phyloP scores from a whole-genome alignment of 1,140 invertebrate genomes.

The Parapsyche elsis region DNA sequence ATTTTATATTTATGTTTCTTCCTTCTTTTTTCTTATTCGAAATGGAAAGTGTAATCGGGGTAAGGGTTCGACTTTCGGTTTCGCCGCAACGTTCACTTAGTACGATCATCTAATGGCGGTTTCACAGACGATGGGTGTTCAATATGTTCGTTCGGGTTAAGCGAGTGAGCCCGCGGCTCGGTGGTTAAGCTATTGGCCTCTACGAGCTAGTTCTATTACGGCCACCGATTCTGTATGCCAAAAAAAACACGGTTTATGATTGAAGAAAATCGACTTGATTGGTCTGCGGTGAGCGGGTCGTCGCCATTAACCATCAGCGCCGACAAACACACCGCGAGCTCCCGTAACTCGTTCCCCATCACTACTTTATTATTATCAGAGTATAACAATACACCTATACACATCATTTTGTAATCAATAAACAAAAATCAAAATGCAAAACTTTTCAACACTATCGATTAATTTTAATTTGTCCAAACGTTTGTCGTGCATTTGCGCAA shows the following conservation, averaged over 20 bases:
- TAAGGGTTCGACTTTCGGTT: conserved; percentile 5
- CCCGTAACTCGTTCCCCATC: conserved; percentile 16
- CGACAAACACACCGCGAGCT: conserved; percentile 29
- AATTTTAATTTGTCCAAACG: too few species aligned
- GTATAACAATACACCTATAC: neutral
- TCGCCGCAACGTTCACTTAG: neutral
- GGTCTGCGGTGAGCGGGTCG: conserved; percentile 34
- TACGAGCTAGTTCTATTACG: conserved; percentile 28
- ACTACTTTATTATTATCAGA: conserved; percentile 4
- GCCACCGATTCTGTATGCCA: conserved; percentile 39
- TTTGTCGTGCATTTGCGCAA: too few species aligned
- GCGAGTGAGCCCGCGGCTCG: neutral
- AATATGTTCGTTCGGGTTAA: neutral
- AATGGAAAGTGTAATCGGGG: neutral
- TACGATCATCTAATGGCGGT: neutral
- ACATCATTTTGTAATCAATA: neutral
- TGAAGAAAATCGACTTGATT: conserved; percentile 46
- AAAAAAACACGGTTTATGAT: conserved; percentile 44
- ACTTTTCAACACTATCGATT: too few species aligned
- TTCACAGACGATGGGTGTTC: neutral
- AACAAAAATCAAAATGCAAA: too few species aligned
- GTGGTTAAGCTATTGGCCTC: conserved; percentile 13
- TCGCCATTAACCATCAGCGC: neutral
- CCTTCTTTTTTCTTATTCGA: neutral
- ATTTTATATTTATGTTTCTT: too few species aligned